Percentiles rank a stretch among this genome's conserved stretches.
phyloP scores from a whole-genome alignment of 2,888 invertebrate species.

The Scaptomyza polygonia region DNA sequence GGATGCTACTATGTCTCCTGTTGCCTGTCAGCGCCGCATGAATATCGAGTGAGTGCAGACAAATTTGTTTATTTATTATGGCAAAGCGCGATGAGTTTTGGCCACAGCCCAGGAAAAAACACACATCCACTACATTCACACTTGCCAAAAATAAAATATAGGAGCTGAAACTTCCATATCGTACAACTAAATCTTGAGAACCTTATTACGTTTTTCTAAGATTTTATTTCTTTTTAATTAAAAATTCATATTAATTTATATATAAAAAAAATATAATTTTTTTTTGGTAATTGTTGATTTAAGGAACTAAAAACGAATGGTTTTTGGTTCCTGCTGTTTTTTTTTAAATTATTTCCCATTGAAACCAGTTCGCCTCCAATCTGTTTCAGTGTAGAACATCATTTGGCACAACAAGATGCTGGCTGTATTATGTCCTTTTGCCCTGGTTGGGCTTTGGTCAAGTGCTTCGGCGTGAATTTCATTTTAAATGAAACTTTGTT shows the following conservation, averaged over 20 bases:
- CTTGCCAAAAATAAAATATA: no score
- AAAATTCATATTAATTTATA: no score
- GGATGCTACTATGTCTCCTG: conserved; percentile 51
- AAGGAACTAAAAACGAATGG: no score
- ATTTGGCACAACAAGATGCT: conserved; percentile 67
- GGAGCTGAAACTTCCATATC: no score
- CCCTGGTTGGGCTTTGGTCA: conserved; percentile 57
- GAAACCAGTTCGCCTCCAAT: neutral
- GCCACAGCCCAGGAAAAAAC: conserved; percentile 22
- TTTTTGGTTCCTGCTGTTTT: no score
- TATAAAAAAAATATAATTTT: no score
- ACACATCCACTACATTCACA: neutral
- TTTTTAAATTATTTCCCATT: neutral
- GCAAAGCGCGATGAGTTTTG: conserved; percentile 55
- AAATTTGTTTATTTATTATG: conserved; percentile 81
- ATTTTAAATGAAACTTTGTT: conserved; percentile 71
- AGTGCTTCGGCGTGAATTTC: conserved; percentile 61
- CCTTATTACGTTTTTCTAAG: no score
- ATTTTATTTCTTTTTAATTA: no score
- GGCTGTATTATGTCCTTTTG: conserved; percentile 20
- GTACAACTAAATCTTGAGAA: no score
- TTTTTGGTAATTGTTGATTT: no score
- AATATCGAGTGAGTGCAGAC: conserved; percentile 73
- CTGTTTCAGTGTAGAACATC: conserved; percentile 33
- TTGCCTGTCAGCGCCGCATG: conserved; percentile 70